phyloP scores from a whole-genome alignment of 2,797 vertebrate species.

The Sphenodon punctatus region DNA sequence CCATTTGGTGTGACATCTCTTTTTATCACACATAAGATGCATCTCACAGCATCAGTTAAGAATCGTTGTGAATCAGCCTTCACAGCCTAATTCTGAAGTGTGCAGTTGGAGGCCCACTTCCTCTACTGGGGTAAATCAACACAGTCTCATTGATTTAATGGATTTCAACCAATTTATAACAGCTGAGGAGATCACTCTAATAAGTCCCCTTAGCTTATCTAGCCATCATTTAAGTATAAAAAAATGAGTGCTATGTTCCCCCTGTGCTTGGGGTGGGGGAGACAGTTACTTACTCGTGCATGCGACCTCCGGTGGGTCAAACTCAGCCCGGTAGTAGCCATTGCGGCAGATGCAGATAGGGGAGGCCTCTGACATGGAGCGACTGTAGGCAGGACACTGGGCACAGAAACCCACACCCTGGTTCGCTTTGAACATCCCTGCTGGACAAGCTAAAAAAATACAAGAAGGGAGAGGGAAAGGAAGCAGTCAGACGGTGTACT shows the following conservation, averaged over 20 bases:
- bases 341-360: slow-evolving; percentile 92
- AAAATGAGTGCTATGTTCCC: too few relatives aligned
- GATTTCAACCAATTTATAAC: background rate
- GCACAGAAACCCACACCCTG: slow-evolving; percentile 88
- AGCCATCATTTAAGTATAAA: background rate
- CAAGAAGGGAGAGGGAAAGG: slow-evolving; percentile 45
- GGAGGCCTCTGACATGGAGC: slow-evolving; percentile 89
- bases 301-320: slow-evolving; percentile 86
- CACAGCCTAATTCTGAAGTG: background rate
- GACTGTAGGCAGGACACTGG: slow-evolving; percentile 93
- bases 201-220: background rate
- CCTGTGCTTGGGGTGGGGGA: too few relatives aligned
- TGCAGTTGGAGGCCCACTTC: background rate
- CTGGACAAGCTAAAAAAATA: slow-evolving; percentile 87
- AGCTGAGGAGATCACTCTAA: background rate
- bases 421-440: slow-evolving; percentile 93
- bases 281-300: slow-evolving; percentile 91
- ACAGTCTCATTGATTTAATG: background rate
- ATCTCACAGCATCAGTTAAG: background rate
- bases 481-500: background rate
- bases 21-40: background rate
- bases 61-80: background rate
- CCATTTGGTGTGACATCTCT: background rate
- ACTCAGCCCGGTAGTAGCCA: slow-evolving; percentile 92
- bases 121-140: background rate